These are phyloP conservation scores for Acanthurus lineatus DNA, from an alignment of 2,797 vertebrate genomes.

Conservation along the genomic window DNA sequence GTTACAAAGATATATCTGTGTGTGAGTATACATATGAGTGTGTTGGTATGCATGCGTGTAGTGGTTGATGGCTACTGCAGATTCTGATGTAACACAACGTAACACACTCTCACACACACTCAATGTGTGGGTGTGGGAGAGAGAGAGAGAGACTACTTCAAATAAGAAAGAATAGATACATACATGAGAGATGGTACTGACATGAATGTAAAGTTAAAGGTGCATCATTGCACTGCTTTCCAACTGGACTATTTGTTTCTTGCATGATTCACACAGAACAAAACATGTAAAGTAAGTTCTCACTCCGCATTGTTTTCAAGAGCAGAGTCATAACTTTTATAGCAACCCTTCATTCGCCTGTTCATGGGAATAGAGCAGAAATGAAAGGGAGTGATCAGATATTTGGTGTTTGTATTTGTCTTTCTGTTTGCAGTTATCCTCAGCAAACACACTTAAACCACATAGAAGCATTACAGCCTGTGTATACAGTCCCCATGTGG, in stretches of 20 bases:
- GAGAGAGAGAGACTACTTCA: neutral
- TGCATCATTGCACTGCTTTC: slow-evolving; percentile 8
- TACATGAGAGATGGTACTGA: neutral
- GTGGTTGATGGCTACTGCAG: slow-evolving; percentile 37
- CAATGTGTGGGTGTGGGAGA: neutral
- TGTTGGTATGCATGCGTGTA: neutral
- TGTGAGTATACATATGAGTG: neutral
- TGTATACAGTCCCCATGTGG: slow-evolving; percentile 16
- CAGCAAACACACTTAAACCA: slow-evolving; percentile 29
- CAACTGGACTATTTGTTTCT: neutral
- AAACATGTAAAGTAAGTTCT: neutral
- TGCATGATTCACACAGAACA: neutral
- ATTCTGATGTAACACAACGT: slow-evolving; percentile 63
- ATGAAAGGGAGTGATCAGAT: neutral
- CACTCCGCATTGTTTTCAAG: neutral
- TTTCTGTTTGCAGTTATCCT: slow-evolving; percentile 16
- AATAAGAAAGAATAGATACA: neutral
- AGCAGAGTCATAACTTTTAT: neutral
- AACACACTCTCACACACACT: slow-evolving; percentile 42
- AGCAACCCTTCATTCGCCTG: neutral
- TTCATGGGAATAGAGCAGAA: neutral
- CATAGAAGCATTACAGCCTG: slow-evolving; percentile 2
- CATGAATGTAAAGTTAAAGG: neutral
- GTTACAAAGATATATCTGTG: neutral
- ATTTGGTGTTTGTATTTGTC: slow-evolving; percentile 1